Evolutionary conservation across 92 coral and sea anemone genomes (phyloP).

Genomic region (Plumapathes pennacea): DNA sequence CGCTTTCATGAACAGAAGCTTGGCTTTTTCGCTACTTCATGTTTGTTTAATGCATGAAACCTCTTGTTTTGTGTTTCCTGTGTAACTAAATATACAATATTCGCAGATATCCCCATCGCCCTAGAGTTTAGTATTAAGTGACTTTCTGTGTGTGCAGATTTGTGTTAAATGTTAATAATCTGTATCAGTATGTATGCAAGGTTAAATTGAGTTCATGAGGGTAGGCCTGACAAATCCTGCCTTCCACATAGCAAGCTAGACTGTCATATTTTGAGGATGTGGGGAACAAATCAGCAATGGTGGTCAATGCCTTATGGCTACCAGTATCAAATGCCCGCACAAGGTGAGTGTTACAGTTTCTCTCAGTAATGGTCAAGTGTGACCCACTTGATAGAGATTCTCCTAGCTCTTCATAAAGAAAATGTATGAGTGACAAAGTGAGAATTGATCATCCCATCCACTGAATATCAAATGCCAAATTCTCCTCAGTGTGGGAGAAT

Average conservation of each 20-base stretch:
- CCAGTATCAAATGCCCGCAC: conserved; percentile 67
- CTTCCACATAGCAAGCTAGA: conserved; percentile 67
- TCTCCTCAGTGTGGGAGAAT: too few species aligned
- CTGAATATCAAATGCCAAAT: too few species aligned
- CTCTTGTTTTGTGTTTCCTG: too few species aligned
- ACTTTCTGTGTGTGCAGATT: conserved; percentile 14
- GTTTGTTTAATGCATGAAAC: too few species aligned
- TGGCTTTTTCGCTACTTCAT: too few species aligned
- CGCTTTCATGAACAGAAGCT: too few species aligned
- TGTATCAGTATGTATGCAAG: conserved; percentile 39
- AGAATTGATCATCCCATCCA: too few species aligned
- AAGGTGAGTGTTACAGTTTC: conserved; percentile 56
- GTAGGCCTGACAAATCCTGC: too few species aligned
- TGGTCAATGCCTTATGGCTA: conserved; percentile 95
- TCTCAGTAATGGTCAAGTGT: background rate
- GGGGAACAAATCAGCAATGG: conserved; percentile 92
- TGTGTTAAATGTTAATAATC: conserved; percentile 28
- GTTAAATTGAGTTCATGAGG: too few species aligned
- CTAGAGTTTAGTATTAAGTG: conserved; percentile 12
- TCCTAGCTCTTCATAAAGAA: background rate
- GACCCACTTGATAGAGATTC: too few species aligned
- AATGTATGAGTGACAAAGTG: conserved; percentile 11
- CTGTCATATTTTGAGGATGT: conserved; percentile 68
- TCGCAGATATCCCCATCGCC: too few species aligned
- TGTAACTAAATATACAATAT: too few species aligned